Evolutionary conservation across 2,113 vertebrate species (phyloP).

Genomic region (Hemiprocne comata): DNA sequence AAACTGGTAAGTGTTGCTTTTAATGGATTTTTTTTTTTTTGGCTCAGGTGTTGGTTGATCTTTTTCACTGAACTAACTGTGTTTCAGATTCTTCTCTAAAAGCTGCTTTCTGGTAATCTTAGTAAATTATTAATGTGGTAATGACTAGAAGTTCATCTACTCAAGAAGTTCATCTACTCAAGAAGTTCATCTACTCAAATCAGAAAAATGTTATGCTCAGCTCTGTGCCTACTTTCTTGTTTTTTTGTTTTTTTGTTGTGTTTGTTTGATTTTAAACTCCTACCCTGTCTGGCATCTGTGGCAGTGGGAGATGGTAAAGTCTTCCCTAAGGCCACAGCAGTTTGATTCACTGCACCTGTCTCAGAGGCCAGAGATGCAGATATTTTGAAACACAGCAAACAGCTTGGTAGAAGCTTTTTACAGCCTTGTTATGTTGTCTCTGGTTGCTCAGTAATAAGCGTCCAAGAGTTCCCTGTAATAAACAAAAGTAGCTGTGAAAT

Average conservation of each 20-base stretch:
- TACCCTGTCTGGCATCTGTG: background rate
- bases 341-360: background rate
- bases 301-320: background rate
- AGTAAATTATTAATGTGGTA: background rate
- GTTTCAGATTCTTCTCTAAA: background rate
- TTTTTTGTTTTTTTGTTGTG: background rate
- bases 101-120: background rate
- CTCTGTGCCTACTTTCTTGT: background rate
- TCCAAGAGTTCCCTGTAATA: background rate
- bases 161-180: background rate
- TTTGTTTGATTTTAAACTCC: background rate
- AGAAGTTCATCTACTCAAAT: background rate
- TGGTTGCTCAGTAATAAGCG: background rate
- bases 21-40: background rate
- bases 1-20: conserved; percentile 71
- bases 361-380: background rate
- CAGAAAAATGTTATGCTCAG: background rate
- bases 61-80: background rate
- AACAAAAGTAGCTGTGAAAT: conserved; percentile 44
- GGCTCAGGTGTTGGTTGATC: background rate
- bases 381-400: background rate
- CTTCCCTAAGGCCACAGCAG: rapidly evolving
- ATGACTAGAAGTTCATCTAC: background rate
- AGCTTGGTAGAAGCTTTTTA: background rate
- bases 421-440: background rate